A percentile compares a stretch with the other conserved stretches of the same genome.
These are phyloP conservation scores for Pseudococcus longispinus DNA, from an alignment of 2,888 invertebrate species.

Conservation along the genomic window DNA sequence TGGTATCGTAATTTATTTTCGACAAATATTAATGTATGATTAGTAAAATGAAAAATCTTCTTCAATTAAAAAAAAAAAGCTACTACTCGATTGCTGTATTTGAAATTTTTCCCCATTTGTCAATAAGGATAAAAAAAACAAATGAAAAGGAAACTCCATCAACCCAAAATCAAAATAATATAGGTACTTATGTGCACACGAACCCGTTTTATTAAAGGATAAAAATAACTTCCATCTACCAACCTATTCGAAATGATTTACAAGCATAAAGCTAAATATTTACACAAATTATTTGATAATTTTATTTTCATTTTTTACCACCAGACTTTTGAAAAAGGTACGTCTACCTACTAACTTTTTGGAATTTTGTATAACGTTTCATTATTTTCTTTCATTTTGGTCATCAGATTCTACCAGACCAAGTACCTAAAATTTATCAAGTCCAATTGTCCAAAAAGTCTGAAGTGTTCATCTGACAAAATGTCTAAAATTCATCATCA, in stretches of 20 bases:
- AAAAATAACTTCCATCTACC: not conserved
- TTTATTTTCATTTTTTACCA: too few relatives aligned
- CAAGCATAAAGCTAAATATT: not conserved
- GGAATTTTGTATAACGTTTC: too few relatives aligned
- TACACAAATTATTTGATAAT: too few relatives aligned
- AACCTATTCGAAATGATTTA: not conserved
- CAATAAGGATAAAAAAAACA: not conserved
- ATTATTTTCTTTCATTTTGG: too few relatives aligned
- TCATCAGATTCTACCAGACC: too few relatives aligned
- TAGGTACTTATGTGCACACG: not conserved
- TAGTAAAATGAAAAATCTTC: not conserved
- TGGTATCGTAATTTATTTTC: not conserved
- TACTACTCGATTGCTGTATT: not conserved
- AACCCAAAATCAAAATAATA: not conserved
- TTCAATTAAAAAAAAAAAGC: not conserved
- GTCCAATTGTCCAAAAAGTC: too few relatives aligned
- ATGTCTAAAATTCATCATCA: too few relatives aligned
- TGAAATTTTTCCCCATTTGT: not conserved
- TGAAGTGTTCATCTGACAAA: too few relatives aligned
- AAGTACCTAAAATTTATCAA: too few relatives aligned
- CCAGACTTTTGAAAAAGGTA: too few relatives aligned
- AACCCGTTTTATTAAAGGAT: not conserved
- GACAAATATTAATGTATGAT: not conserved
- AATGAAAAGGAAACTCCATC: not conserved
- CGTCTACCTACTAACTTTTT: too few relatives aligned